Evolutionary conservation across 2,888 invertebrate species (phyloP).

Genomic region (Chorisops tibialis): DNA sequence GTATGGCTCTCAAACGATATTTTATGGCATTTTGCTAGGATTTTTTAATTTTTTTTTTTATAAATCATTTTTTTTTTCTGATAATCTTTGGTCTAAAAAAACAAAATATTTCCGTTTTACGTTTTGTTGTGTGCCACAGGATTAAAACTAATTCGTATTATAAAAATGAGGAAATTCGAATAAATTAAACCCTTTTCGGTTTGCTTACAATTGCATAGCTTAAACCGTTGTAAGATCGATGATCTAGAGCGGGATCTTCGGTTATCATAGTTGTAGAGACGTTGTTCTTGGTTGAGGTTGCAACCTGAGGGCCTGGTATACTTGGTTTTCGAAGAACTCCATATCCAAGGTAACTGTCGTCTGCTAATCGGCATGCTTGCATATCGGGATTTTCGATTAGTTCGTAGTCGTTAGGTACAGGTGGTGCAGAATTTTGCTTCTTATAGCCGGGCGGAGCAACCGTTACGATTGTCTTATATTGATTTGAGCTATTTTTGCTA

Average conservation of each 20-base stretch:
- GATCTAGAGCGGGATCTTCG: slow-evolving; percentile 56
- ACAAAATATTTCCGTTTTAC: neutral
- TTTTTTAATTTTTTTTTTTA: neutral
- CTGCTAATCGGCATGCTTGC: slow-evolving; percentile 69
- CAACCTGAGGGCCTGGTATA: slow-evolving; percentile 57
- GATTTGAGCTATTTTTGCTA: slow-evolving; percentile 60
- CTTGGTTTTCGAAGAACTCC: slow-evolving; percentile 70
- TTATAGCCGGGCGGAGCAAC: slow-evolving; percentile 54
- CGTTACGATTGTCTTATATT: slow-evolving; percentile 68
- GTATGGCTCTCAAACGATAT: slow-evolving; percentile 10
- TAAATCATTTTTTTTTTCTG: neutral
- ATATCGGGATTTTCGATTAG: slow-evolving; percentile 64
- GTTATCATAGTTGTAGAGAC: slow-evolving; percentile 28
- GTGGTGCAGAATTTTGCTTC: slow-evolving; percentile 48
- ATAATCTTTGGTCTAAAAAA: slow-evolving; percentile 17
- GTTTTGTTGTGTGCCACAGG: neutral
- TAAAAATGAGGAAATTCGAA: neutral
- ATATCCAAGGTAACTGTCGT: slow-evolving; percentile 78
- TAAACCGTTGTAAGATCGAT: slow-evolving; percentile 70
- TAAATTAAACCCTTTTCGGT: slow-evolving; percentile 72
- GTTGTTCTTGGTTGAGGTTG: slow-evolving; percentile 54
- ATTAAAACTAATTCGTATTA: neutral
- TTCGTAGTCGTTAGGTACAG: slow-evolving; percentile 71
- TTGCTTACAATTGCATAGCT: slow-evolving; percentile 82
- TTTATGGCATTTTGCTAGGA: slow-evolving; percentile 13